Base-by-base conservation (phyloP, 1,140 invertebrate species). In the Nilaparvata lugens region DNA sequence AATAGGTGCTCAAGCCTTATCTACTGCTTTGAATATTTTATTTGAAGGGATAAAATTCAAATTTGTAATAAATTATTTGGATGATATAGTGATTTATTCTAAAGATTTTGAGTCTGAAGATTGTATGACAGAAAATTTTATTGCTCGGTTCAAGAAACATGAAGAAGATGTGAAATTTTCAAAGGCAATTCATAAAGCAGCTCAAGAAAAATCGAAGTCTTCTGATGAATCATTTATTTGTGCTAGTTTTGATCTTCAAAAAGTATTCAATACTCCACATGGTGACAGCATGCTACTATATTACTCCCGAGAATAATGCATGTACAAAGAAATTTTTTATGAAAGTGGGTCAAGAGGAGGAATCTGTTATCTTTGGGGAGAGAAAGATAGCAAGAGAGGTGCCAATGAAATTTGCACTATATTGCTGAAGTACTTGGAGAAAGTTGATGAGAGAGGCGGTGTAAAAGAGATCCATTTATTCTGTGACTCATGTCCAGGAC, bases 201-300 rank as follows among this genome's bases (percentile, higher is more conserved):
- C 25, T 28, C 25, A 28, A 28, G 25, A 28, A 28, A 28, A 28
- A 28, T 28, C 25, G 25, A 28, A 28, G 25, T 28, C 25, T 28
- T 4, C 25, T 28, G 25, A 28, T 28, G 25, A 28, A 28, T 28
- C 25, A 28, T 28, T 28, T 28, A 28, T 45, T 45, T 45, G n/a
- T 45, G 42, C 19, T 16, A 16, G n/a, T 45, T 45, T 45, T 45
- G 19, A 45, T 45, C 19, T 45, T 3, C 42, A n/a, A 16, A 45
- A 45, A 45, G 42, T 45, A 3, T 48, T 67, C 1, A 70, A 65
- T 31, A 68, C 67, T 3, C 68, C 63, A 11, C 51, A 69, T 57
- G 67, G 66, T 11, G 53, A 66, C 13, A 60, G 52, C 35, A 64
- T 66, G 62, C 45, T 64, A 13, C 48, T 64, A 1, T 64, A 58